These are phyloP conservation scores for Scleropages formosus DNA, from an alignment of 2,797 vertebrate genomes.

Conservation along the genomic window DNA sequence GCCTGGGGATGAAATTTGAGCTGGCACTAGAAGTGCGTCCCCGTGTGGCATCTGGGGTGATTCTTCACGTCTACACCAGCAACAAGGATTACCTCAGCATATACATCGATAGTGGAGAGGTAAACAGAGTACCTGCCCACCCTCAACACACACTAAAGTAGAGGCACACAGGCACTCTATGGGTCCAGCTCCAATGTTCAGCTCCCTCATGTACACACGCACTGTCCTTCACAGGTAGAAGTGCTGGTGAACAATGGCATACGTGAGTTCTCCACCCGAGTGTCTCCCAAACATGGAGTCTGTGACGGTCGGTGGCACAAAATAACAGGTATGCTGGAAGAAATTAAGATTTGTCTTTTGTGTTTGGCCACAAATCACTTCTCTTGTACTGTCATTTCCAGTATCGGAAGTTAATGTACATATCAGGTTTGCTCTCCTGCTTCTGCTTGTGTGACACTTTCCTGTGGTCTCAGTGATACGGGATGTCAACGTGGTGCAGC, in stretches of 20 bases:
- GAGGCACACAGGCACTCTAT: background rate
- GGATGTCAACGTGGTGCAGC: conserved; percentile 80
- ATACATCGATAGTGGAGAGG: conserved; percentile 80
- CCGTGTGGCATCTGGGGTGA: conserved; percentile 79
- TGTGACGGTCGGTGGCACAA: conserved; percentile 88
- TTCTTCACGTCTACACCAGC: conserved; percentile 75
- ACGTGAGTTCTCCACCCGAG: conserved; percentile 79
- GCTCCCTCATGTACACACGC: background rate
- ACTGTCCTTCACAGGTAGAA: conserved; percentile 69
- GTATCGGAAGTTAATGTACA: background rate
- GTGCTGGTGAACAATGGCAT: conserved; percentile 81
- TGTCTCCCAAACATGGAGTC: conserved; percentile 73
- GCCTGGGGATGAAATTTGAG: conserved; percentile 81
- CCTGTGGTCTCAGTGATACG: conserved; percentile 76
- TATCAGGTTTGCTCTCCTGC: background rate
- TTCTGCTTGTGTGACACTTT: background rate
- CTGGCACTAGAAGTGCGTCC: conserved; percentile 87
- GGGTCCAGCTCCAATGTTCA: background rate
- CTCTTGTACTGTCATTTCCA: background rate
- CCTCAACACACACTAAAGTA: background rate
- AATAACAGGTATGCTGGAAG: conserved; percentile 73
- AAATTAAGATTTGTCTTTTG: background rate
- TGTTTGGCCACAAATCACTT: background rate
- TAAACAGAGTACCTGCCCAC: conserved; percentile 45
- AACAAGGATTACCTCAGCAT: conserved; percentile 75